Conservation (phyloP, 2,797 vertebrate species). For the Apodemus agrarius region DNA sequence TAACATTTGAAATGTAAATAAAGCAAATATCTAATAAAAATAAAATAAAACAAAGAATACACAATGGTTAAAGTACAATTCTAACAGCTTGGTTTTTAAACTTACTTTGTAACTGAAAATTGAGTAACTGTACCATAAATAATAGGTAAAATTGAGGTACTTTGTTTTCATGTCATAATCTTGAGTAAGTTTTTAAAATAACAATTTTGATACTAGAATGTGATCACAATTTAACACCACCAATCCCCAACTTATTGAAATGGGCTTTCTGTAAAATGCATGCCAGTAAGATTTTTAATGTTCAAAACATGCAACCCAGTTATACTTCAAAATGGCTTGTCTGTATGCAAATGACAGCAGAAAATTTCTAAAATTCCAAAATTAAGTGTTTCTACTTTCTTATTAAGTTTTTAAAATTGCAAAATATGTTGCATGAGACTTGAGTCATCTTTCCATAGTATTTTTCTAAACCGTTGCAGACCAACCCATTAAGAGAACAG, state of each 20-base stretch:
- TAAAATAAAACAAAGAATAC: background rate
- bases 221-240: conserved; percentile 23
- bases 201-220: conserved; percentile 6
- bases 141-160: conserved; percentile 14
- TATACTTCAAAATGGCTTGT: conserved; percentile 14
- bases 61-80: background rate
- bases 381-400: conserved; percentile 32
- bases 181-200: conserved; percentile 6
- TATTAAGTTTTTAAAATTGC: conserved; percentile 35
- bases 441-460: background rate
- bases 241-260: background rate
- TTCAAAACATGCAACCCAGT: conserved; percentile 21
- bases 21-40: too few relatives aligned
- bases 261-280: background rate
- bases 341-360: background rate
- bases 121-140: background rate
- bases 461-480: conserved; percentile 27
- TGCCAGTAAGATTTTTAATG: background rate
- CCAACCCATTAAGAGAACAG: background rate
- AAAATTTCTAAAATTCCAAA: conserved; percentile 46
- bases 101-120: background rate
- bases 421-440: conserved; percentile 31
- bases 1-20: too few relatives aligned
- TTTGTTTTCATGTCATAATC: background rate
- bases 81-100: background rate